Evolutionary conservation across 2,797 vertebrate species (phyloP).

Genomic region (Saxicola maurus): DNA sequence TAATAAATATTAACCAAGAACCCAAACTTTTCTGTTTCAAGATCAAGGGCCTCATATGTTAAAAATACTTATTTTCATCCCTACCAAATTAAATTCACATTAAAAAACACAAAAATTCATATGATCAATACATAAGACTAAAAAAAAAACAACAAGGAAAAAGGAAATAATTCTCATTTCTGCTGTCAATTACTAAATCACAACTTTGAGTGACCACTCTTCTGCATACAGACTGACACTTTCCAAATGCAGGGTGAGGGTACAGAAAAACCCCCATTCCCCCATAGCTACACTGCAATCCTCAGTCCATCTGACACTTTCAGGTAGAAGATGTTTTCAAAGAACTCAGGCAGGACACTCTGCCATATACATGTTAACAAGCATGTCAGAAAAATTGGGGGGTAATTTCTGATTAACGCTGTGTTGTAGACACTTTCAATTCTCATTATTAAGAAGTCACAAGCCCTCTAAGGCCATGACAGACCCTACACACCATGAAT

Average conservation of each 20-base stretch:
- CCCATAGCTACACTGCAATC: neutral
- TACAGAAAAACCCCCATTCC: neutral
- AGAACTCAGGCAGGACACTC: neutral
- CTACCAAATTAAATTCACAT: neutral
- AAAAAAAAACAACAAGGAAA: neutral
- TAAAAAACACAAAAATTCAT: neutral
- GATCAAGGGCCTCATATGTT: neutral
- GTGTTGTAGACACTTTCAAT: neutral
- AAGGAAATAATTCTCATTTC: neutral
- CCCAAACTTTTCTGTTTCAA: neutral
- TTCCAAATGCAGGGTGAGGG: neutral
- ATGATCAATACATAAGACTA: neutral
- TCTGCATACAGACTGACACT: neutral
- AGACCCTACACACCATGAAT: neutral
- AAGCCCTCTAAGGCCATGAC: neutral
- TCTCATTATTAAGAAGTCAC: neutral
- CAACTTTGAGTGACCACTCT: fast-evolving
- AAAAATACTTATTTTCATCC: neutral
- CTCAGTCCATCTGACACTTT: neutral
- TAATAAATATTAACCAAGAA: neutral
- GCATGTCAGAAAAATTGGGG: neutral
- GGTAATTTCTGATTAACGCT: neutral
- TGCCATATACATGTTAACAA: neutral
- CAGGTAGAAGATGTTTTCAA: neutral
- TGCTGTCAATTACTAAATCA: neutral